A percentile compares a stretch with the other conserved stretches of the same genome.
phyloP scores from a whole-genome alignment of 2,797 vertebrate species.

The Tolypeutes matacus region DNA sequence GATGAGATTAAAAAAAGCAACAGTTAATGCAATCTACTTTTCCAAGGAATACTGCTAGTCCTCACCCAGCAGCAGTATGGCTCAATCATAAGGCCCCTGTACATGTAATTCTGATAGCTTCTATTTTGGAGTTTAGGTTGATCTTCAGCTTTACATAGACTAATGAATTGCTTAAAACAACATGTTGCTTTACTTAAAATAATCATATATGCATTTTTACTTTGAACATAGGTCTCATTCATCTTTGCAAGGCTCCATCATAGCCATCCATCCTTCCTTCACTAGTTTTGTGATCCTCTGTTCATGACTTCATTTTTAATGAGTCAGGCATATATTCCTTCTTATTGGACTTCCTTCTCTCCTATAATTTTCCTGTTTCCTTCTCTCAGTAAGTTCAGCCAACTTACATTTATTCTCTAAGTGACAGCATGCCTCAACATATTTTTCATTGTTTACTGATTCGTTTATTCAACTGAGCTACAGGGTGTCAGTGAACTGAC shows the following conservation, averaged over 20 bases:
- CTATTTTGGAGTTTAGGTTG: neutral
- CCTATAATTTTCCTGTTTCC: slow-evolving; percentile 24
- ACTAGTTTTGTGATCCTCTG: neutral
- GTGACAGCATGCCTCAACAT: slow-evolving; percentile 68
- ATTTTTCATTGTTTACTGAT: slow-evolving; percentile 78
- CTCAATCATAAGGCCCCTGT: neutral
- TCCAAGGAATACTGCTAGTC: slow-evolving; percentile 36
- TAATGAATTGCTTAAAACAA: slow-evolving; percentile 20
- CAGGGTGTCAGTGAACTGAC: slow-evolving; percentile 56
- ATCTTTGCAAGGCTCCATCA: neutral
- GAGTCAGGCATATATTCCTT: neutral
- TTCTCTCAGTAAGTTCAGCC: slow-evolving; percentile 24
- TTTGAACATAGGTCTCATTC: neutral
- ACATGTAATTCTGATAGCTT: neutral
- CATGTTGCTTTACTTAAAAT: neutral
- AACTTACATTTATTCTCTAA: slow-evolving; percentile 58
- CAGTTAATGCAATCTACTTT: slow-evolving; percentile 63
- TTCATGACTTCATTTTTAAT: neutral
- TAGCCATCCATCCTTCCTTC: neutral
- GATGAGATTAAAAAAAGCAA: slow-evolving; percentile 66
- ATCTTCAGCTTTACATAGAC: neutral
- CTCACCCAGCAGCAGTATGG: neutral
- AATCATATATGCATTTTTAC: neutral
- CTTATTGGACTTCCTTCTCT: neutral
- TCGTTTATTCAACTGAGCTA: slow-evolving; percentile 69